Base-by-base conservation (phyloP, 2,888 invertebrate species). In the Tuberolachnus salignus region DNA sequence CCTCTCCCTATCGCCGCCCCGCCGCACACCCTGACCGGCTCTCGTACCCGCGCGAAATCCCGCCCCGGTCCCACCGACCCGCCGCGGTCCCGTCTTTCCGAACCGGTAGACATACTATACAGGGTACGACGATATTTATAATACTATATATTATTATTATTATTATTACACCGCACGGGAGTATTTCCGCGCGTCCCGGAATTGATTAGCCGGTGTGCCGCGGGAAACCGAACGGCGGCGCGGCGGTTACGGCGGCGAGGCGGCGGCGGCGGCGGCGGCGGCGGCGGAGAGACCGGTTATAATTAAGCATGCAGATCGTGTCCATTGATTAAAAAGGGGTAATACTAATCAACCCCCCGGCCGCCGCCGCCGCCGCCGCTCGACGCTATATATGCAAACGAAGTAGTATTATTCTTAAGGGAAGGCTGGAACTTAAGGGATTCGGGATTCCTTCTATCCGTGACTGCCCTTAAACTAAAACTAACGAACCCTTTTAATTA, bases 401-500 rank as follows among this genome's bases (percentile, higher is more conserved):
- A 78, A 78, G 75, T 78, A 78, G 75, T 78, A 78, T 78, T 78
- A 78, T 78, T 78, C 75, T 78, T 78, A 78, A 59, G 75, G 75
- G 67, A 78, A 78, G 75, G 75, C 75, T 78, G 75, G n/a, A 78
- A 78, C 75, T 78, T 78, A 78, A 78, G 75, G 75, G 75, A 78
- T 78, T 78, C 75, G 59, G n/a, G 59, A 78, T 78, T 78, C 75
- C 75, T 78, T 78, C 75, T 78, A 78, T 78, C 75, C 75, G 75
- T 78, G 75, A 78, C 75, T 78, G 75, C 75, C 75, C 75, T 78
- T 78, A 78, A 78, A 78, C 75, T 78, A 78, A 78, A 78, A 78
- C 75, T 78, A 78, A 78, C 75, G 75, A 78, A 78, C 75, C 75
- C 75, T 78, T 78, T 78, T 78, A 78, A 78, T 78, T 78, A 78